Evolutionary conservation across 2,113 vertebrate genomes (phyloP).

Genomic region (Talpa occidentalis): DNA sequence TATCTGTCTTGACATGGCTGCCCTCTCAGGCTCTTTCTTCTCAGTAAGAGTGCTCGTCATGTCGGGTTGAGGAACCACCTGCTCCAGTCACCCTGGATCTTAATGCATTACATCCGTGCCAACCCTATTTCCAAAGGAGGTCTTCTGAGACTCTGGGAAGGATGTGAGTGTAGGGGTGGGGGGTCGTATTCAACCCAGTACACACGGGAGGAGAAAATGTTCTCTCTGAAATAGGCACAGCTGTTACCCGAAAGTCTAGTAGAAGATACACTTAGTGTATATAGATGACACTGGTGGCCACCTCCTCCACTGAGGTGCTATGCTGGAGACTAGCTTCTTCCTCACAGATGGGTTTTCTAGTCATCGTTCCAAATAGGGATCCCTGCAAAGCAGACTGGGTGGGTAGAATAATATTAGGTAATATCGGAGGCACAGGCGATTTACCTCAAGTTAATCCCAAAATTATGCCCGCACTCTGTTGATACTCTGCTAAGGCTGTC

Average conservation of each 20-base stretch:
- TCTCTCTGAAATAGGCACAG: neutral
- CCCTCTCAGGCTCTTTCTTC: neutral
- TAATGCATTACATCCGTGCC: neutral
- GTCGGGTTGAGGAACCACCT: neutral
- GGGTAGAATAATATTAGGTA: neutral
- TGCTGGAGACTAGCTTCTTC: neutral
- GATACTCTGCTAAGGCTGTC: neutral
- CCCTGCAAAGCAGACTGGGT: neutral
- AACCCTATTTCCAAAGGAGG: neutral
- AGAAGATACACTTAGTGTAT: neutral
- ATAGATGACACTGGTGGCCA: too few relatives aligned
- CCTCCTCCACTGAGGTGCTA: neutral
- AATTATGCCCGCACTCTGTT: accelerated
- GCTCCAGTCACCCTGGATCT: neutral
- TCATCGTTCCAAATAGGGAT: neutral
- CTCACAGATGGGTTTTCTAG: neutral
- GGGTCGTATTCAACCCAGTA: neutral
- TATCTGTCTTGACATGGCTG: neutral
- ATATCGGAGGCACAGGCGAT: neutral
- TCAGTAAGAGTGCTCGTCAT: neutral
- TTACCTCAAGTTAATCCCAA: constrained; percentile 1
- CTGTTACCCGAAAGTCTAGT: neutral
- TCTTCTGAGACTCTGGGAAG: neutral
- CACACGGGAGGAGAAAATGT: neutral
- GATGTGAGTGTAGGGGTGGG: neutral